phyloP scores from a whole-genome alignment of 1,140 invertebrate species.

The Battus philenor region DNA sequence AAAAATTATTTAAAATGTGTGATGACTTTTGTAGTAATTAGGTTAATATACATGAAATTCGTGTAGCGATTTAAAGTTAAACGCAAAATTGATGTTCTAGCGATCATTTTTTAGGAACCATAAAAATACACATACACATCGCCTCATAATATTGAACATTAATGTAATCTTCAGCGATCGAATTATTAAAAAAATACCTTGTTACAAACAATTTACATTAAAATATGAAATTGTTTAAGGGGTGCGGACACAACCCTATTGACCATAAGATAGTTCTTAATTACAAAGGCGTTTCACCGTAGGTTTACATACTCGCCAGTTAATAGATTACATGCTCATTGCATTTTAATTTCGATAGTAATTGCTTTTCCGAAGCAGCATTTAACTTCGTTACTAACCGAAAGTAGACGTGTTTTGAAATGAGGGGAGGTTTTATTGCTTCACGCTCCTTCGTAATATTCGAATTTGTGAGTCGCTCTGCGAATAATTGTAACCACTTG shows the following conservation, averaged over 20 bases:
- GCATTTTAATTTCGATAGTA: conserved; percentile 32
- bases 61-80: no score
- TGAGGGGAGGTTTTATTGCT: conserved; percentile 13
- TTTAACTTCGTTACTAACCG: conserved; percentile 8
- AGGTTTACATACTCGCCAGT: conserved; percentile 14
- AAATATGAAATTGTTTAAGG: not conserved
- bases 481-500: conserved; percentile 10
- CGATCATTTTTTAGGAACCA: not conserved
- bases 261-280: not conserved
- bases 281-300: conserved; percentile 6
- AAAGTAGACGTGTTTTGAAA: conserved; percentile 16
- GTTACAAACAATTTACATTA: not conserved
- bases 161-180: not conserved
- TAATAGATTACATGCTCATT: conserved; percentile 33
- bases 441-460: conserved; percentile 13
- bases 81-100: no score
- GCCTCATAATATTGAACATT: not conserved
- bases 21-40: no score
- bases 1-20: no score
- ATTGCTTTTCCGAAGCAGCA: conserved; percentile 23
- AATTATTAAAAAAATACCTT: not conserved
- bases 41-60: no score
- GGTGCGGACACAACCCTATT: no score
- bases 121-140: not conserved
- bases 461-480: conserved; percentile 9